A percentile compares a stretch with the other conserved stretches of the same genome.
These are phyloP conservation scores for Corbicula japonica DNA, from an alignment of 2,888 invertebrate genomes.

Conservation along the genomic window DNA sequence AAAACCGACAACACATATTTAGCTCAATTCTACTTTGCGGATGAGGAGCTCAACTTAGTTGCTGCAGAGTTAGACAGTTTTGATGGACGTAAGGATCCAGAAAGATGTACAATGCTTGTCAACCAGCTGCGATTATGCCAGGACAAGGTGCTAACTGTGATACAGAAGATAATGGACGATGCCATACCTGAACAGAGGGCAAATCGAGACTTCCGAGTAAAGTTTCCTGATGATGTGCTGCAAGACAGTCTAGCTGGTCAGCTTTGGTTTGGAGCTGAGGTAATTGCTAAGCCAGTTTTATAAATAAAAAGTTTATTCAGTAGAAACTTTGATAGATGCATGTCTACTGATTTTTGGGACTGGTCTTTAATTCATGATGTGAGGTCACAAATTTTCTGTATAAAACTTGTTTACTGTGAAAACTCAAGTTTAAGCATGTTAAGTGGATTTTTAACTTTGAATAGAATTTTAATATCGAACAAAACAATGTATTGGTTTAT, in stretches of 20 bases:
- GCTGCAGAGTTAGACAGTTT: constrained; percentile 99
- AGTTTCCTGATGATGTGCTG: constrained; percentile 99
- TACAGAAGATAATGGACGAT: constrained; percentile 98
- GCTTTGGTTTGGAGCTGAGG: constrained; percentile 99
- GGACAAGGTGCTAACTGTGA: constrained; percentile 94
- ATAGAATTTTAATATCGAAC: too few relatives aligned
- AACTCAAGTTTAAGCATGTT: too few relatives aligned
- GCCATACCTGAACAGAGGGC: constrained; percentile 94
- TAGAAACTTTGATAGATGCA: constrained; percentile 8
- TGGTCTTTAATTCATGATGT: too few relatives aligned
- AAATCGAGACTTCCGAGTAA: constrained; percentile 97
- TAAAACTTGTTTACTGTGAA: too few relatives aligned
- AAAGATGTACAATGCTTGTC: constrained; percentile 95
- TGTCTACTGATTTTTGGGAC: too few relatives aligned
- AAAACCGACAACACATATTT: constrained; percentile 93
- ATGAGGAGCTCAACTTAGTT: constrained; percentile 97
- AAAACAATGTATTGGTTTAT: too few relatives aligned
- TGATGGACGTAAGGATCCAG: constrained; percentile 99
- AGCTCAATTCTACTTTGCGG: constrained; percentile 99
- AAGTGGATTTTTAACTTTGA: too few relatives aligned
- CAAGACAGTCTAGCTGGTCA: constrained; percentile 99
- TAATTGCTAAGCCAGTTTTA: constrained; percentile 85
- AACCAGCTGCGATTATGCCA: constrained; percentile 94
- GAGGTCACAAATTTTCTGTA: too few relatives aligned
- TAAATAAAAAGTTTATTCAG: neutral